Conservation (phyloP, 2,113 vertebrate genomes). For the Petroica traversi region DNA sequence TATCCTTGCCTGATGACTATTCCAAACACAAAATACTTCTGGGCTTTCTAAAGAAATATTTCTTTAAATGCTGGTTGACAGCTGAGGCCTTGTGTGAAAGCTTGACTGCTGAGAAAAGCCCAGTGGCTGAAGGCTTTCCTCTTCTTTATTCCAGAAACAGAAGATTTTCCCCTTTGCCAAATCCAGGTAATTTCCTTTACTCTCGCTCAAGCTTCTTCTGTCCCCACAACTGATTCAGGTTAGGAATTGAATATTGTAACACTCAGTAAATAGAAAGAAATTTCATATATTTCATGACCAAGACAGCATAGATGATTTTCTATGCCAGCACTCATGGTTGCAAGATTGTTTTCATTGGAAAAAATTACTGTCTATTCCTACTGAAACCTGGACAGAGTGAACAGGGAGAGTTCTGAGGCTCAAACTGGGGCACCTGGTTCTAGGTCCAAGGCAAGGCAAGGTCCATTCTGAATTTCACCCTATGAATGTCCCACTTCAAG, state of each 20-base stretch:
- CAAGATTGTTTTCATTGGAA: not conserved
- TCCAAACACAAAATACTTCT: conserved; percentile 9
- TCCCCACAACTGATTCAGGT: not conserved
- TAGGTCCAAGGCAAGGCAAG: not conserved
- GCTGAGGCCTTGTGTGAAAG: not conserved
- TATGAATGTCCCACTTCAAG: not conserved
- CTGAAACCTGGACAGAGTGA: not conserved
- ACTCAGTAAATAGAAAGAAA: not conserved
- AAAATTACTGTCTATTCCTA: not conserved
- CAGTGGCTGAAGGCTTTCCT: conserved; percentile 22
- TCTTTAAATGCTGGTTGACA: not conserved
- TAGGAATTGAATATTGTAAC: not conserved
- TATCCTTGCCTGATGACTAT: conserved; percentile 23
- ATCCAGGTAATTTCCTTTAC: conserved; percentile 61
- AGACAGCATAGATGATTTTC: not conserved
- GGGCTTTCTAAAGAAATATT: conserved; percentile 30
- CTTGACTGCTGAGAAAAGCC: not conserved
- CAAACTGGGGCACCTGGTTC: not conserved
- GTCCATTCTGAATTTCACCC: not conserved
- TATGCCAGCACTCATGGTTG: not conserved
- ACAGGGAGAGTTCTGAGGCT: not conserved
- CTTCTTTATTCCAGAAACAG: conserved; percentile 59
- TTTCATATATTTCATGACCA: not conserved
- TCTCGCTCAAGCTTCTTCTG: not conserved
- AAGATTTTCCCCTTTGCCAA: not conserved